Base-by-base conservation (phyloP, 2,888 invertebrate genomes). In the Idaea biselata region DNA sequence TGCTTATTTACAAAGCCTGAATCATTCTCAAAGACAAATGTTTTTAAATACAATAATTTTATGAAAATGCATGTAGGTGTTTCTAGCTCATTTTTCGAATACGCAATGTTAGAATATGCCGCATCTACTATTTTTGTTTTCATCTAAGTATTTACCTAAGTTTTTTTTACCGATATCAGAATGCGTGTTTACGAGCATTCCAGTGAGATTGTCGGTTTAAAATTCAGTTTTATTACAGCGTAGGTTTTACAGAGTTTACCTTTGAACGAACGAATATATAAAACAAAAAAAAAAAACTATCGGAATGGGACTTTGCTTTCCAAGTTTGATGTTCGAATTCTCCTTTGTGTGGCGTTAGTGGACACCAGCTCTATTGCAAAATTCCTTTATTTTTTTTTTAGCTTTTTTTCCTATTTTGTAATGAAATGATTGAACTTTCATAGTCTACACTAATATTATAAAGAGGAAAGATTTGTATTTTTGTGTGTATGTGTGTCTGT, bases 151-250 rank as follows among this genome's bases (percentile, higher is more conserved):
- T n/a, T n/a, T n/a, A n/a, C n/a, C n/a, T n/a, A n/a, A n/a, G n/a
- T n/a, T n/a, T n/a, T n/a, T n/a, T n/a, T n/a, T n/a, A n/a, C n/a
- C n/a, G n/a, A n/a, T n/a, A n/a, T n/a, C n/a, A n/a, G n/a, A n/a
- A n/a, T n/a, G 44, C 44, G 11, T 44, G 44, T 44, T 44, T 44
- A 6, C 32, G 1, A 32, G 1, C 14, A 44, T 32, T 32, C 4
- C 44, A 14, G 11, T 14, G 3, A 44, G 44, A 3, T 0, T 44
- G 44, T 44, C 44, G 14, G 44, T 44, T 44, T 44, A 3, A 0
- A 44, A 44, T 44, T 44, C 44, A 44, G 44, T 44, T 44, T 44
- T 44, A 44, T 44, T 44, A 44, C 44, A 44, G 44, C 44, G 44
- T 44, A 44, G 44, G 11, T 6, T 44, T 44, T 44, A 3, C 5